Percentiles rank a stretch among this genome's conserved stretches.
phyloP scores from a whole-genome alignment of 1,140 invertebrate species.

The Trialeurodes vaporariorum region DNA sequence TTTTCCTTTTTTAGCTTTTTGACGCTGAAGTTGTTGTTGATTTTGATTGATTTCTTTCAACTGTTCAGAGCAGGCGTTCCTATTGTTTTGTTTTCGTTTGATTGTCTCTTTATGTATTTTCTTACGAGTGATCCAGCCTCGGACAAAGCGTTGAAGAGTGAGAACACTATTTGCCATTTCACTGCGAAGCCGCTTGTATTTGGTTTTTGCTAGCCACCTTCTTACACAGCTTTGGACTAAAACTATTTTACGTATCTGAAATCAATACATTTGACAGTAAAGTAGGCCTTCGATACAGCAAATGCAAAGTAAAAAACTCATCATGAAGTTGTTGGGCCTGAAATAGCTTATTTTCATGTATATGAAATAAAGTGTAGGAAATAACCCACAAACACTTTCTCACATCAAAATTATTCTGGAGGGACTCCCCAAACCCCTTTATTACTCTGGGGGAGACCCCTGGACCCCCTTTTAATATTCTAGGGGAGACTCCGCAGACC shows the following conservation, averaged over 20 bases:
- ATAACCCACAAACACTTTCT: too few relatives aligned
- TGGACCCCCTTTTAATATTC: too few relatives aligned
- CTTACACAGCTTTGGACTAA: constrained; percentile 56
- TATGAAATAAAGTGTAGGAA: neutral
- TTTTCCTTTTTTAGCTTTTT: constrained; percentile 10
- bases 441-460: too few relatives aligned
- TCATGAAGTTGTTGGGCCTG: too few relatives aligned
- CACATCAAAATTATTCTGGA: too few relatives aligned
- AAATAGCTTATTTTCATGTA: too few relatives aligned
- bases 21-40: neutral
- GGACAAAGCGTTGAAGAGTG: constrained; percentile 51
- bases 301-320: too few relatives aligned
- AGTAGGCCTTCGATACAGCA: neutral
- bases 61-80: neutral
- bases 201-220: constrained; percentile 49
- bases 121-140: constrained; percentile 47
- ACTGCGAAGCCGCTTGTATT: constrained; percentile 43
- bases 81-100: constrained; percentile 13
- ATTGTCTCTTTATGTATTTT: constrained; percentile 12
- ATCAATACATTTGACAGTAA: constrained; percentile 10
- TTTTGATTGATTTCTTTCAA: constrained; percentile 8
- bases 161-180: constrained; percentile 50
- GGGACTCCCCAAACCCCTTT: too few relatives aligned
- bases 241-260: constrained; percentile 52
- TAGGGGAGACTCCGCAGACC: too few relatives aligned